These are phyloP conservation scores for Bolinopsis microptera DNA, from an alignment of 37 sponge, comb jelly and placozoan genomes.

Conservation along the genomic window DNA sequence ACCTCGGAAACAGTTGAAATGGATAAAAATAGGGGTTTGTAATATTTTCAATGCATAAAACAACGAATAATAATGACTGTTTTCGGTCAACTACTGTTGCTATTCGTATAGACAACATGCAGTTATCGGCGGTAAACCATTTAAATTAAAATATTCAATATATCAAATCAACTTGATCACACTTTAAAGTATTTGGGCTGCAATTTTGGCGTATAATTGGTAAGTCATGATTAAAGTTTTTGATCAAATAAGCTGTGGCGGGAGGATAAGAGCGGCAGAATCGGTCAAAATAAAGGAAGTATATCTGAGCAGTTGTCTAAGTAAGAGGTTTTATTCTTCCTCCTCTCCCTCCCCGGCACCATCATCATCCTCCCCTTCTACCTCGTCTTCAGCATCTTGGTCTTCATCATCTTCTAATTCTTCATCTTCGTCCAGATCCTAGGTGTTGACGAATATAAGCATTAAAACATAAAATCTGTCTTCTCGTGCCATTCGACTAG, in stretches of 20 bases:
- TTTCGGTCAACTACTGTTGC: not conserved
- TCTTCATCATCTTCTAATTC: slow-evolving; percentile 37
- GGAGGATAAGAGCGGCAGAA: not conserved
- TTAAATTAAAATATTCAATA: not conserved
- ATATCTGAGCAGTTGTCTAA: too few species aligned
- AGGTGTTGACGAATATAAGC: too few species aligned
- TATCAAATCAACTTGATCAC: not conserved
- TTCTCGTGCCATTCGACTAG: too few species aligned
- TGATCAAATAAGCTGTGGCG: slow-evolving; percentile 1
- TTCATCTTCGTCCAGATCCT: slow-evolving; percentile 63
- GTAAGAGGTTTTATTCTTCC: not conserved
- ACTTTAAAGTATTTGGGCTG: not conserved
- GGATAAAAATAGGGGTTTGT: not conserved
- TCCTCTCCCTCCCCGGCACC: not conserved
- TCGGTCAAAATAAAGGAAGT: not conserved
- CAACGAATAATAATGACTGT: not conserved
- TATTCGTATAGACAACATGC: not conserved
- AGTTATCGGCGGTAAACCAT: not conserved
- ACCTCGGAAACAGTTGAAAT: not conserved
- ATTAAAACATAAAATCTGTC: too few species aligned
- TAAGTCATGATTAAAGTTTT: not conserved
- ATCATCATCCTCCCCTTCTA: slow-evolving; percentile 2
- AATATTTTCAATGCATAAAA: not conserved
- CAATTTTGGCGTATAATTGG: not conserved
- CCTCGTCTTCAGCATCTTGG: slow-evolving; percentile 3